Evolutionary conservation across 2,113 vertebrate genomes (phyloP).

Genomic region (Agelaius tricolor): DNA sequence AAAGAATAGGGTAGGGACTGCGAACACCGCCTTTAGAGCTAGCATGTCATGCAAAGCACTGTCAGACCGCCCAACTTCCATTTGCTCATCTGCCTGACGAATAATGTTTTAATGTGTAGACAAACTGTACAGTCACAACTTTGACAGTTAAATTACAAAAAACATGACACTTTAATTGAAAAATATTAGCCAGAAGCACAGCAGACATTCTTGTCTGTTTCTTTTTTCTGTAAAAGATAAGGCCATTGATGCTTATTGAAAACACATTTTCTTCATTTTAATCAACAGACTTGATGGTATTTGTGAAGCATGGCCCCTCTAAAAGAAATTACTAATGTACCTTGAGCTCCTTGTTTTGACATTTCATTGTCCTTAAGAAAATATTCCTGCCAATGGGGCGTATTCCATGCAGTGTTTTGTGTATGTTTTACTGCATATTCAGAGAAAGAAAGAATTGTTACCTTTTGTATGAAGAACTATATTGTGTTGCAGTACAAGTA

Average conservation of each 20-base stretch:
- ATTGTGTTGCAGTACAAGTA: neutral
- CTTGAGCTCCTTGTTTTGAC: neutral
- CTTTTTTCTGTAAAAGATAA: neutral
- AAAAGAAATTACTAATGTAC: neutral
- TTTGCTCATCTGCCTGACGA: neutral
- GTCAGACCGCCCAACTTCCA: neutral
- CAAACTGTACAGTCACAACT: neutral
- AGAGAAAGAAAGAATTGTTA: neutral
- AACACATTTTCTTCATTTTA: conserved; percentile 36
- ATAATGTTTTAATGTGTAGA: neutral
- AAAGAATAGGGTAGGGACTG: neutral
- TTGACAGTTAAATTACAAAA: conserved; percentile 19
- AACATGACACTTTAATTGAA: neutral
- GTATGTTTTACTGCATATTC: neutral
- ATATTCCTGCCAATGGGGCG: neutral
- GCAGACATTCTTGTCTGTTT: neutral
- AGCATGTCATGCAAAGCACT: neutral
- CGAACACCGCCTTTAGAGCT: neutral
- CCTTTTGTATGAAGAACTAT: neutral
- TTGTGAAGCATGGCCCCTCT: neutral
- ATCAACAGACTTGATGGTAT: neutral
- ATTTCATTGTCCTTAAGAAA: conserved; percentile 3
- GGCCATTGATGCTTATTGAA: conserved; percentile 5
- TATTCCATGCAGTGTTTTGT: neutral
- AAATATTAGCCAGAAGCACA: neutral